phyloP scores from a whole-genome alignment of 2,113 vertebrate genomes.

The Callionymus lyra region DNA sequence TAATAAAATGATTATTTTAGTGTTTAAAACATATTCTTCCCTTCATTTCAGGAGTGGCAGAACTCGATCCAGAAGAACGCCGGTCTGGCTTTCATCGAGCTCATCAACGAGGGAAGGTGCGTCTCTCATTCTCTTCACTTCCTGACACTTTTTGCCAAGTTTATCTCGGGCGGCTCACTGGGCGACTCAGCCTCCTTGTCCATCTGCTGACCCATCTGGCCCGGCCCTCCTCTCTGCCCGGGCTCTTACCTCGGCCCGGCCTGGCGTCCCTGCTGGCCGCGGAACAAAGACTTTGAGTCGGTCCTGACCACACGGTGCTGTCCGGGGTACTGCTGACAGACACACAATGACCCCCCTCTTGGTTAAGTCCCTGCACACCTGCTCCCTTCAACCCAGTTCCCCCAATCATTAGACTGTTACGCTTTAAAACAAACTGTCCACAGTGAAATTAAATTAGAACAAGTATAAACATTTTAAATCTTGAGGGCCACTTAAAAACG shows the following conservation, averaged over 20 bases:
- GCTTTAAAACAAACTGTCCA: no score
- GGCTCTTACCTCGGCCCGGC: conserved; percentile 27
- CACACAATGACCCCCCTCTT: conserved; percentile 35
- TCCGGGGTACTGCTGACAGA: conserved; percentile 64
- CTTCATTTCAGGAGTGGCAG: conserved; percentile 89
- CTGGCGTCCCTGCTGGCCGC: conserved; percentile 30
- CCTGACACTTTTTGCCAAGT: conserved; percentile 23
- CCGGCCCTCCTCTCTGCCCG: conserved; percentile 32
- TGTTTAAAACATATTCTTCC: conserved; percentile 21
- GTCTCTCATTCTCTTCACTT: conserved; percentile 10
- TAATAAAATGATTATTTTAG: no score
- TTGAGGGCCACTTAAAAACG: no score
- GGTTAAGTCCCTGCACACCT: conserved; percentile 29
- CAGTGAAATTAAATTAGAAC: no score
- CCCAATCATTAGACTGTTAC: no score
- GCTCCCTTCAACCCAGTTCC: conserved; percentile 23
- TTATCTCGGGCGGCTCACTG: conserved; percentile 63
- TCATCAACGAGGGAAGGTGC: conserved; percentile 98
- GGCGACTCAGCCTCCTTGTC: conserved; percentile 66
- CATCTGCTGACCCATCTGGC: conserved; percentile 92
- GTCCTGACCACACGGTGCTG: conserved; percentile 52
- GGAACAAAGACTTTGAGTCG: conserved; percentile 55
- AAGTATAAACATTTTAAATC: no score
- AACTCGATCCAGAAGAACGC: conserved; percentile 99
- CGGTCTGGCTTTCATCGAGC: conserved; percentile 94